phyloP scores from a whole-genome alignment of 2,888 invertebrate genomes.

The Tolmerus cingulatus region DNA sequence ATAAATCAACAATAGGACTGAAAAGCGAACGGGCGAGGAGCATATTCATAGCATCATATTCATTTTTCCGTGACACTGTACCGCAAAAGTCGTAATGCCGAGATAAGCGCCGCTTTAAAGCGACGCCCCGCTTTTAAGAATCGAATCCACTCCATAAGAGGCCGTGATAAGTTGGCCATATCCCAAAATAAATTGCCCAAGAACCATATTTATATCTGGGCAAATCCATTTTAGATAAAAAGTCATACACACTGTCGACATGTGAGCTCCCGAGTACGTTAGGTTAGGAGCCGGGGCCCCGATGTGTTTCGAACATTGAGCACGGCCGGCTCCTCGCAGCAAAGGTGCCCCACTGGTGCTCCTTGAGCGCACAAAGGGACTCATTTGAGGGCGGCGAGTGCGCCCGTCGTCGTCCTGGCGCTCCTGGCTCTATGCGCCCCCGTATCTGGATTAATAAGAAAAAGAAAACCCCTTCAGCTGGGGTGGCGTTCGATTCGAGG shows the following conservation, averaged over 20 bases:
- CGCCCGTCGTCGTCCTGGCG: neutral
- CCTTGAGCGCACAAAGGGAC: slow-evolving; percentile 17
- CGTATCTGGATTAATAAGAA: slow-evolving; percentile 41
- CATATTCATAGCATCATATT: slow-evolving; percentile 2
- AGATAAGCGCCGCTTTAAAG: slow-evolving; percentile 45
- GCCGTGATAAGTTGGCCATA: slow-evolving; percentile 48
- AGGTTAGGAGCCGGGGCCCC: neutral
- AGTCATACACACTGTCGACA: slow-evolving; percentile 21
- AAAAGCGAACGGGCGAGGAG: neutral
- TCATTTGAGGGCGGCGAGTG: neutral
- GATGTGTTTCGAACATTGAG: slow-evolving; percentile 22
- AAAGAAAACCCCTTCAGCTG: slow-evolving; percentile 35
- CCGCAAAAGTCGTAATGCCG: slow-evolving; percentile 29
- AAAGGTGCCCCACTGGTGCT: slow-evolving; percentile 34
- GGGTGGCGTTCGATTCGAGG: slow-evolving; percentile 21
- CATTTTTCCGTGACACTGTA: slow-evolving; percentile 14
- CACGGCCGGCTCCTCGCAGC: slow-evolving; percentile 14
- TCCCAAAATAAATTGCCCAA: slow-evolving; percentile 49
- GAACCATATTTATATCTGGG: slow-evolving; percentile 49
- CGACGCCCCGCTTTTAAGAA: slow-evolving; percentile 45
- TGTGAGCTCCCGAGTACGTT: neutral
- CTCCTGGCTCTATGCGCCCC: neutral
- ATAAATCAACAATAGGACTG: slow-evolving; percentile 47
- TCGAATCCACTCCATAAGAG: slow-evolving; percentile 45
- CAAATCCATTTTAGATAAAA: slow-evolving; percentile 48